phyloP scores from a whole-genome alignment of 1,140 invertebrate genomes.

The Pogonomyrmex californicus region DNA sequence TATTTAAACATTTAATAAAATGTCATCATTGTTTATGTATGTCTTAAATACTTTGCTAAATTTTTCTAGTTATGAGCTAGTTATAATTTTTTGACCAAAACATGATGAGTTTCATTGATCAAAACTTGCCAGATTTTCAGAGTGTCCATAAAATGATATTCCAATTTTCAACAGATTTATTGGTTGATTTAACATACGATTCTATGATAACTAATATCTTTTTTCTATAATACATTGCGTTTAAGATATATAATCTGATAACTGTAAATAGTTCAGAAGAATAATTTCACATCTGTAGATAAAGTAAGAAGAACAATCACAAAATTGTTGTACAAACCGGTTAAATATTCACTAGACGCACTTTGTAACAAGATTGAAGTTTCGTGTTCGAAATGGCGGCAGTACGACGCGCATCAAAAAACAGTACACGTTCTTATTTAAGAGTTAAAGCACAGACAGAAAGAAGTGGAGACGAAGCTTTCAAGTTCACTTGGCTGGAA shows the following conservation, averaged over 20 bases:
- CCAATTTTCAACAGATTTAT: too few relatives aligned
- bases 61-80: too few relatives aligned
- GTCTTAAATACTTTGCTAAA: too few relatives aligned
- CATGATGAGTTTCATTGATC: too few relatives aligned
- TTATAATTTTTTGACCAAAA: too few relatives aligned
- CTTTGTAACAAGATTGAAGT: neutral
- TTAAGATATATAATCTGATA: conserved; percentile 3
- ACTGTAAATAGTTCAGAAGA: neutral
- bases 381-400: neutral
- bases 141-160: too few relatives aligned
- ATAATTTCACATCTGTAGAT: neutral
- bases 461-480: conserved; percentile 43
- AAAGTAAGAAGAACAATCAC: neutral
- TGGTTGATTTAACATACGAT: neutral
- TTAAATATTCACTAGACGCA: neutral
- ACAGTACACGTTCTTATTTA: neutral
- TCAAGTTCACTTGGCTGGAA: conserved; percentile 51
- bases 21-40: too few relatives aligned
- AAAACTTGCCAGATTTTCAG: too few relatives aligned
- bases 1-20: too few relatives aligned
- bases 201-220: neutral
- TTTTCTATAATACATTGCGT: neutral
- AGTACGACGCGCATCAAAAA: neutral
- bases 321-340: neutral
- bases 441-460: conserved; percentile 2